Conservation (phyloP, 1,140 invertebrate species). For the Probaryconus sp. region DNA sequence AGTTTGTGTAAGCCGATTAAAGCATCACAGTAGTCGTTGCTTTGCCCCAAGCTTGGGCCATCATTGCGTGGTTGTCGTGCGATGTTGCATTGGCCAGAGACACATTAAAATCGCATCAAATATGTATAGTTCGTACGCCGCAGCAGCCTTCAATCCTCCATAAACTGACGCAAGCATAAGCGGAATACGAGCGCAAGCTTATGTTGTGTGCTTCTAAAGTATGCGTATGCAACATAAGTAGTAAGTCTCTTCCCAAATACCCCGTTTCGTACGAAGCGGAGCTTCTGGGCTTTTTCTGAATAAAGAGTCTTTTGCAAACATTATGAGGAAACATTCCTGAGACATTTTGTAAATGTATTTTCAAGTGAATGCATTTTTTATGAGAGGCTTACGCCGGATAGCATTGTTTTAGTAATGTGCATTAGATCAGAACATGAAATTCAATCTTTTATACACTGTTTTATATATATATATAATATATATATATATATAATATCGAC, state of each 20-base stretch:
- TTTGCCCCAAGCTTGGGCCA: slow-evolving; percentile 36
- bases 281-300: neutral
- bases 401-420: no score
- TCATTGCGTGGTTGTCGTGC: slow-evolving; percentile 43
- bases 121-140: slow-evolving; percentile 67
- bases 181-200: slow-evolving; percentile 60
- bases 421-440: no score
- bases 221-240: slow-evolving; percentile 55
- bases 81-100: slow-evolving; percentile 68
- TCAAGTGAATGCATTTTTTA: no score
- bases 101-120: slow-evolving; percentile 79
- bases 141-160: slow-evolving; percentile 56
- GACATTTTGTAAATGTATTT: slow-evolving; percentile 13
- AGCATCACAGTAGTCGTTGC: slow-evolving; percentile 69
- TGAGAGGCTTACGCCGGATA: no score
- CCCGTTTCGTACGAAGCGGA: neutral
- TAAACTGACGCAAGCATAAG: slow-evolving; percentile 56
- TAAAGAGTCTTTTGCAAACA: slow-evolving; percentile 33
- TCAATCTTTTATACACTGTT: no score
- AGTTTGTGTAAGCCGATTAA: slow-evolving; percentile 76
- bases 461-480: no score
- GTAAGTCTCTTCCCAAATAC: neutral
- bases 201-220: slow-evolving; percentile 51
- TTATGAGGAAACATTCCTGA: slow-evolving; percentile 20
- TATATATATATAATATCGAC: no score